Evolutionary conservation across 2,888 invertebrate species (phyloP).

Genomic region (Xylocampa areola): DNA sequence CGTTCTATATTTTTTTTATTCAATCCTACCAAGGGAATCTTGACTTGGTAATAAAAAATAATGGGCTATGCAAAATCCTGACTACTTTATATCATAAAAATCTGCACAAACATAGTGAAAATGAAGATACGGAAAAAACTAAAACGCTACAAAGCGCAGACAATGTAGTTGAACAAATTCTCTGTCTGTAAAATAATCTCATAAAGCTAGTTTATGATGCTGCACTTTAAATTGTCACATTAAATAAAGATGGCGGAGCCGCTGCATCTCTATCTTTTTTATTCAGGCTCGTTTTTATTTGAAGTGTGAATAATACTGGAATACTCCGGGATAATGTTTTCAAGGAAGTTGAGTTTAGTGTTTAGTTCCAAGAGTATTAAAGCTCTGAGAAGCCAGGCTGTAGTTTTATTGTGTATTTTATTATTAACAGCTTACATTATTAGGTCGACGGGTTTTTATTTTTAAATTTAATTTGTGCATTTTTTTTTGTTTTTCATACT

Average conservation of each 20-base stretch:
- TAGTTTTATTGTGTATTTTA: too few relatives aligned
- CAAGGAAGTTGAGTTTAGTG: background rate
- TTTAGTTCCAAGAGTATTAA: background rate
- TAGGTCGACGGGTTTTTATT: too few relatives aligned
- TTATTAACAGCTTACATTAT: too few relatives aligned
- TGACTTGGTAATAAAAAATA: too few relatives aligned
- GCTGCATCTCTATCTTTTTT: conserved; percentile 17
- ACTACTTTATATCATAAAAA: too few relatives aligned
- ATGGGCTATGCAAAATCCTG: too few relatives aligned
- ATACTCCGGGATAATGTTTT: background rate
- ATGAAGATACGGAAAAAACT: background rate
- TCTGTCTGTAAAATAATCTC: conserved; percentile 35
- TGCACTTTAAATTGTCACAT: conserved; percentile 46
- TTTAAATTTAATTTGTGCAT: too few relatives aligned
- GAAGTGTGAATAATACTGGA: background rate
- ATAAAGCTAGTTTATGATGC: conserved; percentile 46
- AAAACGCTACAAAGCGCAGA: conserved; percentile 10
- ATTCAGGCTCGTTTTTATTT: conserved; percentile 23
- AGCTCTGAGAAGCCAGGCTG: background rate
- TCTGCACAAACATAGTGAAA: too few relatives aligned
- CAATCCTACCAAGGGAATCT: too few relatives aligned
- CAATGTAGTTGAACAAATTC: conserved; percentile 41
- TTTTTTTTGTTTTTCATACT: too few relatives aligned
- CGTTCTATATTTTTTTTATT: too few relatives aligned
- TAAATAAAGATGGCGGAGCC: conserved; percentile 42